Evolutionary conservation across 2,113 vertebrate species (phyloP).

Genomic region (Phocoena phocoena): DNA sequence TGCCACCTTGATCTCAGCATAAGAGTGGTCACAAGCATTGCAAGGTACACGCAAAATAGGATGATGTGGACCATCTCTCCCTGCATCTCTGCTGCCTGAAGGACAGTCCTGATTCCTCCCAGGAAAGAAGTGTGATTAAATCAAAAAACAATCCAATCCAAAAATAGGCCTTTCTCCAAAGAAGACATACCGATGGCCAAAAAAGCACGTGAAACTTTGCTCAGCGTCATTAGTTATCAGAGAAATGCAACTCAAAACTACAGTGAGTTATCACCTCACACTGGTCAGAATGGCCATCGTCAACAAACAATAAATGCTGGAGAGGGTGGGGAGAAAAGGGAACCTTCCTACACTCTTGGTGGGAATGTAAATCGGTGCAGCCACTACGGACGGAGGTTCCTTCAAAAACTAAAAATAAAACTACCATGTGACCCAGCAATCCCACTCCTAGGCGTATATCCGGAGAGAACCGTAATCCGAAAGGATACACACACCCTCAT

Average conservation of each 20-base stretch:
- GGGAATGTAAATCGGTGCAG: neutral
- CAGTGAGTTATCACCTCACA: neutral
- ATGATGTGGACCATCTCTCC: fast-evolving
- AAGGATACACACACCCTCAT: neutral
- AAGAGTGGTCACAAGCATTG: fast-evolving
- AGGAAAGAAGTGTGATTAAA: neutral
- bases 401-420: fast-evolving
- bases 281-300: neutral
- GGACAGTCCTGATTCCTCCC: fast-evolving
- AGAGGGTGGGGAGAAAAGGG: neutral
- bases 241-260: neutral
- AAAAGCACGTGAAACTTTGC: neutral
- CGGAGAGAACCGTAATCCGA: neutral
- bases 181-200: neutral
- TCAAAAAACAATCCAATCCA: neutral
- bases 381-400: neutral
- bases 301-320: neutral
- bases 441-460: neutral
- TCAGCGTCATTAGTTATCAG: neutral
- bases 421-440: neutral
- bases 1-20: neutral
- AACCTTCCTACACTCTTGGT: neutral
- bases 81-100: neutral
- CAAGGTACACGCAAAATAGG: fast-evolving
- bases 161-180: neutral